Evolutionary conservation across 1,140 invertebrate species (phyloP).

Genomic region (Pissodes strobi): DNA sequence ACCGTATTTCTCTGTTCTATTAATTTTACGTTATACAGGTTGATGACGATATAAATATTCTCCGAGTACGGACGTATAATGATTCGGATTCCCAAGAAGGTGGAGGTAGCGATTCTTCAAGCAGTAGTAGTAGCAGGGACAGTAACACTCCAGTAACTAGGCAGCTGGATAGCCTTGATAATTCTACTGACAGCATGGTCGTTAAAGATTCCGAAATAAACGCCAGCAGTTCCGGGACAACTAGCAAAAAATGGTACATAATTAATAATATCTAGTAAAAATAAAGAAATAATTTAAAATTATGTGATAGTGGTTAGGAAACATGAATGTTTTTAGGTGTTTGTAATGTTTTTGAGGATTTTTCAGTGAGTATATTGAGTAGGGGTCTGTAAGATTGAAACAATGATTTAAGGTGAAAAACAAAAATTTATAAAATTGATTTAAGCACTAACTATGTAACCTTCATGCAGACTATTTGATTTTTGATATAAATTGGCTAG

Average conservation of each 20-base stretch:
- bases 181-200: not conserved
- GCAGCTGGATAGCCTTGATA: conserved; percentile 29
- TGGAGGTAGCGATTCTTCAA: conserved; percentile 55
- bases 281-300: too few species aligned
- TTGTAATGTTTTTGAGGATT: too few species aligned
- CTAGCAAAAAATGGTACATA: not conserved
- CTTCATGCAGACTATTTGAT: too few species aligned
- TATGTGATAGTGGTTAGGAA: too few species aligned
- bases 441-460: too few species aligned
- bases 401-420: too few species aligned
- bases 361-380: too few species aligned
- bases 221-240: not conserved
- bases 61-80: conserved; percentile 55
- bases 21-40: conserved; percentile 64
- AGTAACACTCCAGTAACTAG: conserved; percentile 39
- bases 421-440: too few species aligned
- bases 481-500: too few species aligned
- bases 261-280: not conserved
- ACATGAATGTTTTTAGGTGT: too few species aligned
- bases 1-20: too few species aligned
- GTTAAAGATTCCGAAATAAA: conserved; percentile 1
- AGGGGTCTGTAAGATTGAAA: too few species aligned
- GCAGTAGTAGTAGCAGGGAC: conserved; percentile 49
- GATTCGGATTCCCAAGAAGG: conserved; percentile 70
- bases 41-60: conserved; percentile 69